These are phyloP conservation scores for Nasonovia ribisnigri DNA, from an alignment of 2,888 invertebrate species.

Conservation along the genomic window DNA sequence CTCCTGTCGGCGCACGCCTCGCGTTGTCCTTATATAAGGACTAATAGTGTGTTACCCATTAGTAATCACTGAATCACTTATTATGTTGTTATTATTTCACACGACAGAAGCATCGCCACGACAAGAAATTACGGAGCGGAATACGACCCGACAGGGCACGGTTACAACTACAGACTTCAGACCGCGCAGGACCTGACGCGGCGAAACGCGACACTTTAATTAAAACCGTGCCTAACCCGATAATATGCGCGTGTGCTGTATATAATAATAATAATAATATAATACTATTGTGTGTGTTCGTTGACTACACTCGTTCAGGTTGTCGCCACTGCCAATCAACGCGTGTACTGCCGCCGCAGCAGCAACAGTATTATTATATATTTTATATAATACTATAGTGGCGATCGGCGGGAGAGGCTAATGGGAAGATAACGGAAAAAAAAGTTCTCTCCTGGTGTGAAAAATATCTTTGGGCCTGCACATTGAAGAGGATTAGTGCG, in stretches of 20 bases:
- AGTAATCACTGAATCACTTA: not conserved
- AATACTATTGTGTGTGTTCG: not conserved
- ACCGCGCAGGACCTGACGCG: not conserved
- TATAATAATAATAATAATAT: not conserved
- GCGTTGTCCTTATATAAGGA: no score
- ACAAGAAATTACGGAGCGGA: not conserved
- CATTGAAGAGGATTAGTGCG: not conserved
- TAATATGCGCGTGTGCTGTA: not conserved
- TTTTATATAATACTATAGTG: no score
- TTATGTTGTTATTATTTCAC: not conserved
- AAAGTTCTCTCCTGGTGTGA: not conserved
- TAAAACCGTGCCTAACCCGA: not conserved
- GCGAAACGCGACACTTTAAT: not conserved
- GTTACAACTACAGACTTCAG: not conserved
- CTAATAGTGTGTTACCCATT: not conserved
- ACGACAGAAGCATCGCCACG: not conserved
- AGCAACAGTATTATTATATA: no score
- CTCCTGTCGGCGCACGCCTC: no score
- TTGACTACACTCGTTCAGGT: not conserved
- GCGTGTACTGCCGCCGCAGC: no score
- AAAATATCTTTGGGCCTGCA: not conserved
- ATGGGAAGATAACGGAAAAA: not conserved
- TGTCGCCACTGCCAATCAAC: not conserved
- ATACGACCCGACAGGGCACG: not conserved
- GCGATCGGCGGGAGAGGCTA: not conserved